Conservation (phyloP, 2,797 vertebrate species). For the Eremophila alpestris region DNA sequence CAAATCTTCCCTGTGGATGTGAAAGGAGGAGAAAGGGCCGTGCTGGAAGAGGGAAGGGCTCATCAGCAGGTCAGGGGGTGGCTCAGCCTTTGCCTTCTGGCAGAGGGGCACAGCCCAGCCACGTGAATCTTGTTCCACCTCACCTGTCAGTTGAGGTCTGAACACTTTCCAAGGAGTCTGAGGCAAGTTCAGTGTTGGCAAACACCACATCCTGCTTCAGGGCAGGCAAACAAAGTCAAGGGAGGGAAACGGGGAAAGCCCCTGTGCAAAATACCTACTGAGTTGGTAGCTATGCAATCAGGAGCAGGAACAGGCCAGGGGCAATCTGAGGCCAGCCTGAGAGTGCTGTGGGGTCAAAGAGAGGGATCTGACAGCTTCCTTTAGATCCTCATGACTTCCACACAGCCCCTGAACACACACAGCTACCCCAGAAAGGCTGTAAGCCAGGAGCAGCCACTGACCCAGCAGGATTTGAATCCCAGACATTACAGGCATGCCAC, state of each 20-base stretch:
- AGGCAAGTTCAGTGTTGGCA: background rate
- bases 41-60: background rate
- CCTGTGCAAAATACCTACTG: background rate
- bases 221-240: background rate
- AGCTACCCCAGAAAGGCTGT: background rate
- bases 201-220: background rate
- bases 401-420: rapidly evolving
- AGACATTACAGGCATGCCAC: constrained; percentile 9
- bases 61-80: rapidly evolving
- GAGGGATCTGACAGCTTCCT: background rate
- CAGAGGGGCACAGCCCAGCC: background rate
- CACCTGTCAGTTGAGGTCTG: background rate
- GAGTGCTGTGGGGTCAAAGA: background rate
- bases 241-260: background rate
- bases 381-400: background rate
- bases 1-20: background rate
- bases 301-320: background rate
- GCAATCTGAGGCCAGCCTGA: background rate
- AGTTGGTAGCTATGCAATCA: background rate
- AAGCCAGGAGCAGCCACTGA: background rate
- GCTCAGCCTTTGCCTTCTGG: background rate
- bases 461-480: constrained; percentile 28
- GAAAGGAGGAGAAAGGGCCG: background rate
- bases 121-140: background rate
- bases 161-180: background rate